Evolutionary conservation across 2,888 invertebrate species (phyloP), one percentile per base, ranked within the genome.

Genomic region (Drosophila kanekoi): DNA sequence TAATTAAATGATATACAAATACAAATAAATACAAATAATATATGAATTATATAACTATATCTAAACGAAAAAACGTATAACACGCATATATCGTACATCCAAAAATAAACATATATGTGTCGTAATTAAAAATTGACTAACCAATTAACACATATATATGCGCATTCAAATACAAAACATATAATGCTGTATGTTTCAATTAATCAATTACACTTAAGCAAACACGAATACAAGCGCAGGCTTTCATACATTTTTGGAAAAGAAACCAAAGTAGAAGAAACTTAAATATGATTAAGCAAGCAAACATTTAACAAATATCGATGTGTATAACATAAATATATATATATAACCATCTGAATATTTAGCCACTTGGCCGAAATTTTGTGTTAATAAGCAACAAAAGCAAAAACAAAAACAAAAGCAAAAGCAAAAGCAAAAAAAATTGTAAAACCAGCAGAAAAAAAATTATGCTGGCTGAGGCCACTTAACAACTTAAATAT

Each of bases 191-290:
- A 80, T 60, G 59, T 59, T 62, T 70, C 68, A 77, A 77, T 62
- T 65, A 58, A 53, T 43, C 51, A 65, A 62, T 48, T 16, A 45
- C 35, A n/a, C 11, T 20, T 57, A 67, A 70, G 58, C 65, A 57
- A 71, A 72, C 56, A 48, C 41, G 54, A 67, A 63, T 60, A 76
- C 6, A 69, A 73, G 87, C 73, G 84, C 69, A 66, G 87, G 88
- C 88, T 89, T 89, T 88, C 88, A 88, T 89, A 83, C 88, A 90
- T 88, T 90, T 88, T 90, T 89, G 89, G 87, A 81, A 79, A 69
- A 58, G 54, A 62, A 72, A 49, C 41, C 40, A 52, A 51, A 58
- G 38, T 41, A 6, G 38, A 52, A 41, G 16, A 48, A 35, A 41
- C 35, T 45, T 33, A 44, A 38, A 41, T 66, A 72, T 57, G 78